Percentiles rank a stretch among this genome's conserved stretches.
Conservation (phyloP, 2,888 invertebrate genomes). For the Hydrotaea cyrtoneurina region DNA sequence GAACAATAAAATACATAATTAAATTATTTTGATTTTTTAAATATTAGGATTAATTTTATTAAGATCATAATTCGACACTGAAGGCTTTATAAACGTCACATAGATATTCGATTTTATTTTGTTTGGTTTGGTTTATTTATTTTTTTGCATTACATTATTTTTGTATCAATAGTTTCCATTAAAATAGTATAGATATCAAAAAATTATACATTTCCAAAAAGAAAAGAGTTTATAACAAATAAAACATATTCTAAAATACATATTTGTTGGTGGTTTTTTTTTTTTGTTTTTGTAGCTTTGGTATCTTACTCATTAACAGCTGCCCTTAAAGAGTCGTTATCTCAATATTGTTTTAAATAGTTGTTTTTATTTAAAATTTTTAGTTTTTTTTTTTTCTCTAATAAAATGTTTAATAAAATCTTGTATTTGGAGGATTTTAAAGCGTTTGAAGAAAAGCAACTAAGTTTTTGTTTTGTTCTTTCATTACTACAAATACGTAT, state of each 20-base stretch:
- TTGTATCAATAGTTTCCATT: background rate
- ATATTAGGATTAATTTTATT: background rate
- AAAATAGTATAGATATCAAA: background rate
- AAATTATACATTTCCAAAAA: background rate
- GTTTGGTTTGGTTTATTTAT: background rate
- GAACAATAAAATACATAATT: too few species aligned
- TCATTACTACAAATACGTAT: background rate
- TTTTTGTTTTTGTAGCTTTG: conserved; percentile 2
- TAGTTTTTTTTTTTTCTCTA: background rate
- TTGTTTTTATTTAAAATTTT: conserved; percentile 26
- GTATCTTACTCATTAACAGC: conserved; percentile 49
- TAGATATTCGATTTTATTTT: background rate
- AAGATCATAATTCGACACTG: background rate
- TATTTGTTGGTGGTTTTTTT: background rate
- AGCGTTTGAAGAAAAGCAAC: background rate
- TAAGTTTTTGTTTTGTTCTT: background rate
- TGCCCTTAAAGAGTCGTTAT: conserved; percentile 43
- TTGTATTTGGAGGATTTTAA: conserved; percentile 62
- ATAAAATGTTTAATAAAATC: background rate
- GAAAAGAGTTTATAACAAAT: conserved; percentile 8
- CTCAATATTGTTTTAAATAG: conserved; percentile 68
- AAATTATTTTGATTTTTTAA: too few species aligned
- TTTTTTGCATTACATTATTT: too few species aligned
- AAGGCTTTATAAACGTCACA: conserved; percentile 24
- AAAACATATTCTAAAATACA: background rate